A percentile compares a stretch with the other conserved stretches of the same genome.
These are phyloP conservation scores for Silvanus unidentatus DNA, from an alignment of 2,888 invertebrate species.

Conservation along the genomic window DNA sequence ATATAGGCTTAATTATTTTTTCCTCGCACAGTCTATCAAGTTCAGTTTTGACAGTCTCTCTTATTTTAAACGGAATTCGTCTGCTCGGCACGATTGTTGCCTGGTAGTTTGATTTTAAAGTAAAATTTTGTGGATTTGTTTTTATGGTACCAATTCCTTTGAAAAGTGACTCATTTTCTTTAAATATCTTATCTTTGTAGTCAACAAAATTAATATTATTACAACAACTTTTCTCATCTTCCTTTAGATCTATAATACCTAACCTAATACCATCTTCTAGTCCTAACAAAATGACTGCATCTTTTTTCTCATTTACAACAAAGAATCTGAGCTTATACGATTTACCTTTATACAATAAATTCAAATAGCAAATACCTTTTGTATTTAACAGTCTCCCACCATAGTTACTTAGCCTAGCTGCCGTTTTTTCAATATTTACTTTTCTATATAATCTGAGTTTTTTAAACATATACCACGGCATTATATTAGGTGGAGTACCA, in stretches of 20 bases:
- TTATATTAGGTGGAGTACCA: constrained; percentile 3
- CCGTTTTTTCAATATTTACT: not conserved
- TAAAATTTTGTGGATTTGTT: not conserved
- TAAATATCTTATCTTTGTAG: not conserved
- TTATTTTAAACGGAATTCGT: constrained; percentile 2
- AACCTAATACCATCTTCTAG: no score
- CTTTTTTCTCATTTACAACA: no score
- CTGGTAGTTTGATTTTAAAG: not conserved
- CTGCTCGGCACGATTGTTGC: constrained; percentile 1
- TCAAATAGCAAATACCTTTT: no score
- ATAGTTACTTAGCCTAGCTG: no score
- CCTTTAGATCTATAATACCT: no score
- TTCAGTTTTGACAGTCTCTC: not conserved
- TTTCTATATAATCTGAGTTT: not conserved
- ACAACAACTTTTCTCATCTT: no score
- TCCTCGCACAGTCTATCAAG: not conserved
- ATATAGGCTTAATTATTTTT: not conserved
- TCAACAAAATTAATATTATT: no score
- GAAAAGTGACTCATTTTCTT: not conserved
- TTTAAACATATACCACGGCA: not conserved
- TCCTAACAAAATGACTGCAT: no score
- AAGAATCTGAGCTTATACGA: no score
- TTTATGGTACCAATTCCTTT: not conserved
- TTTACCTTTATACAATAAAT: no score
- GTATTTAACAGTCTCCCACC: no score